Base-by-base conservation (phyloP, 2,888 invertebrate species). In the Lacanobia oleracea region DNA sequence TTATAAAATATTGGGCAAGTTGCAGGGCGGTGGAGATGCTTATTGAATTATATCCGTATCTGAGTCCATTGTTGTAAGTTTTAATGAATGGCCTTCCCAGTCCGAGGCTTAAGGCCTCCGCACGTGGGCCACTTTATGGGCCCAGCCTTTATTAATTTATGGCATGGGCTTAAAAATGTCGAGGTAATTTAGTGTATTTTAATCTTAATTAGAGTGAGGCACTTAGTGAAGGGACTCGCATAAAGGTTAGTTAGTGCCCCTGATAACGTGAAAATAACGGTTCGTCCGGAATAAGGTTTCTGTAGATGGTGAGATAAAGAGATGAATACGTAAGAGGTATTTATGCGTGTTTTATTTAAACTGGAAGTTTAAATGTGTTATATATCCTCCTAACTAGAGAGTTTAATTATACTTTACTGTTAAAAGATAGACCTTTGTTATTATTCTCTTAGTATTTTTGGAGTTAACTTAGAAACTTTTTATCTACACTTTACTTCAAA, bases 11-110 rank as follows among this genome's bases (percentile, higher is more conserved):
- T 85, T 79, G 79, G 51, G 54, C 59, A 84, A 85, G 81, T 86
- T 85, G 71, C 67, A 60, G 66, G 60, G 48, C 57, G 74, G 65
- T 65, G 60, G 82, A 71, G 65, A 87, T 90, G 93, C 89, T 94
- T 94, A 95, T 94, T 95, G 94, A 94, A 94, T 94, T 94, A 94
- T 92, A 91, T 92, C 88, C 92, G 92, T 91, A 91, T 90, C 91
- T 88, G 79, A 83, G 76, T 79, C 90, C 88, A 93, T 93, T 93
- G 93, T 93, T 89, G 89, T 91, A 92, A 93, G 93, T 93, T 93
- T 92, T 93, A 95, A 94, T 94, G 92, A 94, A 94, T 92, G 91
- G 91, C 85, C 89, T 86, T 81, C 85, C 84, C 80, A 83, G 81
- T 72, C 76, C 66, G 67, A 77, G 77, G 82, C 81, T 81, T 82